Conservation (phyloP, 37 sponge, comb jelly and placozoan species). For the Petrosia ficiformis region DNA sequence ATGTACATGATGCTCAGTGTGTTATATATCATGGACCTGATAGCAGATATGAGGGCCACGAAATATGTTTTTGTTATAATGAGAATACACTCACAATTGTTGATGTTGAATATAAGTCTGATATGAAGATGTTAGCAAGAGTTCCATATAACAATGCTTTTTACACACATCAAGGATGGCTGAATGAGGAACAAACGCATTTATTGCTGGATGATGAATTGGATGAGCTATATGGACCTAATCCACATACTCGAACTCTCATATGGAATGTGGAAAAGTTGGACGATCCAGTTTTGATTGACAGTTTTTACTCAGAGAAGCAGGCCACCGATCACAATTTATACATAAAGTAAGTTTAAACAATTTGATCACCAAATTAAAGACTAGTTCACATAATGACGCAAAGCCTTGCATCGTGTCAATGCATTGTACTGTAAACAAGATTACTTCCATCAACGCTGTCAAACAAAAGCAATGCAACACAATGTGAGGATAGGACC, state of each 20-base stretch:
- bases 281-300: constrained; percentile 12
- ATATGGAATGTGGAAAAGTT: constrained; percentile 69
- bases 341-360: constrained; percentile 54
- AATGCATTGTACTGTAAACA: no score
- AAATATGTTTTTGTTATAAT: constrained; percentile 81
- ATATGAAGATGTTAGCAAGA: constrained; percentile 38
- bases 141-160: constrained; percentile 22
- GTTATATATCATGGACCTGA: constrained; percentile 69
- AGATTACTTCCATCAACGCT: no score
- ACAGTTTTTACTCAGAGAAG: constrained; percentile 36
- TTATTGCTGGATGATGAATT: constrained; percentile 66
- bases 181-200: constrained; percentile 67
- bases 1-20: constrained; percentile 81
- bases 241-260: constrained; percentile 38
- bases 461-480: no score
- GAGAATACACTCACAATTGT: constrained; percentile 77
- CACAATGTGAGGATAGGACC: no score
- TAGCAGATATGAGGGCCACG: constrained; percentile 9
- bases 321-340: constrained; percentile 68
- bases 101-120: constrained; percentile 49
- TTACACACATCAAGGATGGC: constrained; percentile 78
- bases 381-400: no score
- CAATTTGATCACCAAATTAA: no score
- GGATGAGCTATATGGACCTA: constrained; percentile 59
- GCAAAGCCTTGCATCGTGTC: no score